These are phyloP conservation scores for Erithacus rubecula DNA, from an alignment of 2,797 vertebrate species.

Conservation along the genomic window DNA sequence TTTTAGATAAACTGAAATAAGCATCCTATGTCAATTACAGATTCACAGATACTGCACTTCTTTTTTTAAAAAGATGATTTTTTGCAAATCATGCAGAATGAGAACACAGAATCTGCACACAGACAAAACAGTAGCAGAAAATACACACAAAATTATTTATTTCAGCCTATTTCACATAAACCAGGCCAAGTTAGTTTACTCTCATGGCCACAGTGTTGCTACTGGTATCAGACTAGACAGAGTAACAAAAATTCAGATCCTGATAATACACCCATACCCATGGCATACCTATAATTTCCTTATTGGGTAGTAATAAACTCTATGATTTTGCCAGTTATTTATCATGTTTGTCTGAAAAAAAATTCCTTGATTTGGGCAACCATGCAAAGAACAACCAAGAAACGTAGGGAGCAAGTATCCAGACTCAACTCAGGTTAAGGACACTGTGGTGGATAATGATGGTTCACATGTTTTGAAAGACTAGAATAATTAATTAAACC, in stretches of 20 bases:
- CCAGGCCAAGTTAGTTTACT: not conserved
- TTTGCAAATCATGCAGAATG: not conserved
- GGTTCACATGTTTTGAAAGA: not conserved
- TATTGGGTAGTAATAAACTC: not conserved
- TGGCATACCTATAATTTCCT: not conserved
- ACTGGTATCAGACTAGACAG: not conserved
- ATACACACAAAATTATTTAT: not conserved
- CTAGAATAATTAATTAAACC: conserved; percentile 24
- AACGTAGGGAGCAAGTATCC: not conserved
- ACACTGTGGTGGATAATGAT: not conserved
- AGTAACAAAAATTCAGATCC: not conserved
- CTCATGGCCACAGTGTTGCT: not conserved
- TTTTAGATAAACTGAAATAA: conserved; percentile 31
- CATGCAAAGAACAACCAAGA: not conserved
- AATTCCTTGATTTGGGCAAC: not conserved
- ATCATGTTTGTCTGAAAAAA: not conserved
- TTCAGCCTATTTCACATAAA: not conserved
- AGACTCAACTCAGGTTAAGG: not conserved
- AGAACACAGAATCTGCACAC: not conserved
- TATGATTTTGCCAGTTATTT: not conserved
- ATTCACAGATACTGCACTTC: not conserved
- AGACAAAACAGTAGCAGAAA: not conserved
- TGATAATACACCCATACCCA: not conserved
- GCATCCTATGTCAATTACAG: not conserved
- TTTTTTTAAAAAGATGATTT: not conserved